Evolutionary conservation across 2,888 invertebrate species (phyloP).

Genomic region (Neuroscelio doddi): DNA sequence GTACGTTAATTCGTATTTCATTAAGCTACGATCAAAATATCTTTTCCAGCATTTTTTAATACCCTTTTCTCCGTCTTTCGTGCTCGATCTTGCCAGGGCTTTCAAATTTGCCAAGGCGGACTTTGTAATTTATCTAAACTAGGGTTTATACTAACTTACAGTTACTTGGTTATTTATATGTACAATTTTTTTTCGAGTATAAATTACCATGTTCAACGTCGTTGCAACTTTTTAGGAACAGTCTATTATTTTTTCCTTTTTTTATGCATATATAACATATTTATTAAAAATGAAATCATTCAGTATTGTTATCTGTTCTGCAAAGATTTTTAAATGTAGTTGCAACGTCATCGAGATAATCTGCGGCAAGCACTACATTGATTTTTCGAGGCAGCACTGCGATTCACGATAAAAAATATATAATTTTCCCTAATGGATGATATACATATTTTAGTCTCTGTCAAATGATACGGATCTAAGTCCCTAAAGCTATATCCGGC

Average conservation of each 20-base stretch:
- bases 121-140: slow-evolving; percentile 29
- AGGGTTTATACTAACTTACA: slow-evolving; percentile 30
- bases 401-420: slow-evolving; percentile 27
- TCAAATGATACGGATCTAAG: slow-evolving; percentile 23
- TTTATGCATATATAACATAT: no score
- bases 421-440: slow-evolving; percentile 17
- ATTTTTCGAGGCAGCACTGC: slow-evolving; percentile 25
- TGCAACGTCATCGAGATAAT: background rate
- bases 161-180: slow-evolving; percentile 28
- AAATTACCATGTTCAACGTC: no score
- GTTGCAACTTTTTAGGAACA: no score
- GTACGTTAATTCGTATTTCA: slow-evolving; percentile 53
- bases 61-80: slow-evolving; percentile 43
- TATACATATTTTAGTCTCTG: slow-evolving; percentile 8
- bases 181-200: slow-evolving; percentile 1
- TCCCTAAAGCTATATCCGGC: slow-evolving; percentile 10
- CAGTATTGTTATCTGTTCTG: no score
- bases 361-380: slow-evolving; percentile 18
- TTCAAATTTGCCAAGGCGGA: slow-evolving; percentile 9
- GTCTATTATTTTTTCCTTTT: no score
- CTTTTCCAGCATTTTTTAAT: slow-evolving; percentile 50
- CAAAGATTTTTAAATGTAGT: background rate
- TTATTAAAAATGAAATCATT: no score
- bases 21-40: slow-evolving; percentile 61
- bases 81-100: slow-evolving; percentile 20